Conservation (phyloP, 2,888 invertebrate genomes). For the Thecocarcelia acutangulata region DNA sequence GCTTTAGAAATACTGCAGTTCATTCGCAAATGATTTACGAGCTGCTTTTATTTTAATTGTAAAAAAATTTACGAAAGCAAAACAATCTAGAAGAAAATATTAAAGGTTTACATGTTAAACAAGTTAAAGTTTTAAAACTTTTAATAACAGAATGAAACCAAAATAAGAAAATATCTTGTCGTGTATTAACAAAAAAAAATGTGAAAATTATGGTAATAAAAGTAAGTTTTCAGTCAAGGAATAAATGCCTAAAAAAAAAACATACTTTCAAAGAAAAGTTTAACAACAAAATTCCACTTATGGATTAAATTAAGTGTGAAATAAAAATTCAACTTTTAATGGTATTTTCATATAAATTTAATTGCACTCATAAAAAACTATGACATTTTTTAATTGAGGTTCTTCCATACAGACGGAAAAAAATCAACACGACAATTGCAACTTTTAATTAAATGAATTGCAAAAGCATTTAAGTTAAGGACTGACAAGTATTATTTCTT, state of each 20-base stretch:
- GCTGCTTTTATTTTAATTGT: conserved; percentile 26
- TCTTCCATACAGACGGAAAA: no score
- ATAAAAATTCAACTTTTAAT: neutral
- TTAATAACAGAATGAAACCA: neutral
- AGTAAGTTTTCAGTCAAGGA: conserved; percentile 1
- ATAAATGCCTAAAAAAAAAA: neutral
- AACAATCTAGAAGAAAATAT: neutral
- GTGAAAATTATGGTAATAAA: conserved; percentile 5
- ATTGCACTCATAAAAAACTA: conserved; percentile 1
- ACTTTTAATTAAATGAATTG: neutral
- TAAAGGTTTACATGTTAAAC: neutral
- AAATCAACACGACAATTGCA: neutral
- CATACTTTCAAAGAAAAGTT: neutral
- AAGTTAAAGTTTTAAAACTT: neutral
- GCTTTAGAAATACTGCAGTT: no score
- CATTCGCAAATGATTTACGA: conserved; percentile 54
- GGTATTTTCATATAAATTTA: neutral
- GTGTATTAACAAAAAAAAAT: conserved; percentile 6
- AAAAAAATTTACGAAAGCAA: neutral
- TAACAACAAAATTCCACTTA: neutral
- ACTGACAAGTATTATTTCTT: no score
- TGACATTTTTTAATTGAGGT: neutral
- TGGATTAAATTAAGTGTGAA: neutral
- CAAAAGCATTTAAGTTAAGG: no score
- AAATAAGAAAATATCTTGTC: conserved; percentile 11